Evolutionary conservation across 2,888 invertebrate genomes (phyloP).

Genomic region (Patella ulyssiponensis): DNA sequence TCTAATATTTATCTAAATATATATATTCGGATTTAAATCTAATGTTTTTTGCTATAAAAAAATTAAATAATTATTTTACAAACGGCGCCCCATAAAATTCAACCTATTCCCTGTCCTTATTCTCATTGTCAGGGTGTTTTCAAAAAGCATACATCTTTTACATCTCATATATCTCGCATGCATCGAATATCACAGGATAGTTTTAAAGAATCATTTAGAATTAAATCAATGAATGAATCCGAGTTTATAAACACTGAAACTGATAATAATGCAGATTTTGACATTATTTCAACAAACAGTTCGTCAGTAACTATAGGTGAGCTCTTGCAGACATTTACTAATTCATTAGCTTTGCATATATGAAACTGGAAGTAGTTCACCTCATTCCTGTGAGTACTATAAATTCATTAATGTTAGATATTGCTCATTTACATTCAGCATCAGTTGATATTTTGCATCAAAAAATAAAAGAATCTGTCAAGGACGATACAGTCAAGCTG

Average conservation of each 20-base stretch:
- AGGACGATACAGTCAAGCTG: neutral
- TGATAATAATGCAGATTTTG: constrained; percentile 1
- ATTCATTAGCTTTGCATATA: neutral
- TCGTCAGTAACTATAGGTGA: neutral
- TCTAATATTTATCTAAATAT: too few species aligned
- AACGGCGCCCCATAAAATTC: too few species aligned
- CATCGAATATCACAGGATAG: neutral
- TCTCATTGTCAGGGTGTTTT: neutral
- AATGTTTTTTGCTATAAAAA: too few species aligned
- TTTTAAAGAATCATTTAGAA: constrained; percentile 6
- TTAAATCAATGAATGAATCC: neutral
- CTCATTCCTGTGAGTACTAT: neutral
- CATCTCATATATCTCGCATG: neutral
- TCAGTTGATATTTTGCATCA: neutral
- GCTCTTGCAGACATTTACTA: neutral
- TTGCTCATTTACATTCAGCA: neutral
- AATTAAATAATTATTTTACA: too few species aligned
- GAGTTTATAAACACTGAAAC: neutral
- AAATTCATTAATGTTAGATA: neutral
- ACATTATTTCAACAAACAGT: neutral
- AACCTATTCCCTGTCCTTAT: neutral
- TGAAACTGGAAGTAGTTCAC: neutral
- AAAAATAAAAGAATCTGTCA: neutral
- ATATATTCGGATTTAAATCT: too few species aligned
- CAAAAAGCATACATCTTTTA: neutral